These are phyloP conservation scores for Tetramorium parvispinum DNA, from an alignment of 1,140 invertebrate species.

Conservation along the genomic window DNA sequence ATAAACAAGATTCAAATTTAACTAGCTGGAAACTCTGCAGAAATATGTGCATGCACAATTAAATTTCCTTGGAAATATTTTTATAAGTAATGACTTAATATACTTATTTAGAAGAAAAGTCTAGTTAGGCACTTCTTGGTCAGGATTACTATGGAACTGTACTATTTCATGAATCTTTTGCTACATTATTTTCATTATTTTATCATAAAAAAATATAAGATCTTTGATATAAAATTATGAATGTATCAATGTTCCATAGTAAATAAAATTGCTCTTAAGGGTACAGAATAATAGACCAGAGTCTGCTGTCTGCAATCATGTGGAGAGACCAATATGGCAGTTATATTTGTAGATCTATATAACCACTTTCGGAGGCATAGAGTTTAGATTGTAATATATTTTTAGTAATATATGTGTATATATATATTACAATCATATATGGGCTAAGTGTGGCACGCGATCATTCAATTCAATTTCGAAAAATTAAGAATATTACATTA, in stretches of 20 bases:
- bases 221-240: not conserved
- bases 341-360: constrained; percentile 42
- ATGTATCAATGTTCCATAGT: constrained; percentile 69
- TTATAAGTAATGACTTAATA: constrained; percentile 36
- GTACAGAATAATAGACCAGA: constrained; percentile 74
- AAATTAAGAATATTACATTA: constrained; percentile 2
- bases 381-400: constrained; percentile 26
- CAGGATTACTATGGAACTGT: constrained; percentile 76
- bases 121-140: constrained; percentile 84
- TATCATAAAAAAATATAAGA: not conserved
- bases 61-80: constrained; percentile 21
- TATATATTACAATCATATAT: constrained; percentile 24
- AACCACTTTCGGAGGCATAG: constrained; percentile 1
- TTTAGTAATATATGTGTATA: constrained; percentile 11
- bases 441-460: not conserved
- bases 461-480: constrained; percentile 25
- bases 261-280: constrained; percentile 60
- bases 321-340: constrained; percentile 79
- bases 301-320: constrained; percentile 83
- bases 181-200: not conserved
- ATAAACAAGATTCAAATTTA: constrained; percentile 22
- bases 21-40: not conserved
- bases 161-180: not conserved
- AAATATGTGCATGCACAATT: not conserved
- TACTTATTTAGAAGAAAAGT: constrained; percentile 47